Conservation (phyloP, 92 coral and sea anemone species). For the Umimayanthus chanpuru region DNA sequence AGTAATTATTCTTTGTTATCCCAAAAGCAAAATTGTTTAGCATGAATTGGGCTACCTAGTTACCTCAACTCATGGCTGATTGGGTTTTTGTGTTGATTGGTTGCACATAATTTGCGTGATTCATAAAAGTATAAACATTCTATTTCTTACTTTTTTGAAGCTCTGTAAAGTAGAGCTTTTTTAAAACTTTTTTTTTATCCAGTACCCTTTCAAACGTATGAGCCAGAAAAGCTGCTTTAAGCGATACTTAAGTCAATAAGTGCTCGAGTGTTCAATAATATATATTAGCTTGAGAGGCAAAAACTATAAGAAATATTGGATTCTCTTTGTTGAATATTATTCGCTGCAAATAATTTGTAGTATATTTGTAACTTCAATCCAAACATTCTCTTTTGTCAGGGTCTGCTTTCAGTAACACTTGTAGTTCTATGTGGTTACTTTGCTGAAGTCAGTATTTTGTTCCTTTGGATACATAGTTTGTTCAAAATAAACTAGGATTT, state of each 20-base stretch:
- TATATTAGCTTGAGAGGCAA: neutral
- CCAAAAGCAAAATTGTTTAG: slow-evolving; percentile 23
- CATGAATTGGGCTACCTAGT: slow-evolving; percentile 12
- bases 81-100: neutral
- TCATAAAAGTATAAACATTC: slow-evolving; percentile 26
- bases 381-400: neutral
- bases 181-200: neutral
- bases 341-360: slow-evolving; percentile 4
- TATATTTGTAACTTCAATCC: slow-evolving; percentile 9
- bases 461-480: neutral
- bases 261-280: neutral
- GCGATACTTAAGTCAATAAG: neutral
- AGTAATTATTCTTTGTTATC: slow-evolving; percentile 19
- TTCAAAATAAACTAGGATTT: neutral
- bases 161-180: neutral
- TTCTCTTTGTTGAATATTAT: slow-evolving; percentile 1
- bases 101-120: slow-evolving; percentile 27
- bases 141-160: neutral
- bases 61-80: slow-evolving; percentile 1
- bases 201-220: neutral
- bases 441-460: neutral
- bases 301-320: neutral
- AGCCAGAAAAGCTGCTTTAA: neutral
- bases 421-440: neutral
- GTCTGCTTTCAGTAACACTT: neutral